Base-by-base conservation (phyloP, 2,113 vertebrate genomes). In the Stigmatopora argus region DNA sequence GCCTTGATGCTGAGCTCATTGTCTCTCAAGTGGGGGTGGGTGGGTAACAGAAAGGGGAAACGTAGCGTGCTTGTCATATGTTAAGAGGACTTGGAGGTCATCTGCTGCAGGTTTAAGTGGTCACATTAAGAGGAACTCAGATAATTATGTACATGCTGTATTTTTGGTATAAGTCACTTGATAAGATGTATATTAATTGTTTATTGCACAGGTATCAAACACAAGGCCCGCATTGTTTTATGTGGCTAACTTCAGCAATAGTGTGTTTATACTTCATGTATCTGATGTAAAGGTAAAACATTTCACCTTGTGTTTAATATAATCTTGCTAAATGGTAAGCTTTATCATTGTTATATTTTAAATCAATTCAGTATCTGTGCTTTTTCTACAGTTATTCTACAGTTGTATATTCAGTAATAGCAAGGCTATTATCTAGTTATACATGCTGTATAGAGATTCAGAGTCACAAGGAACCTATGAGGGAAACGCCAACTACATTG, bases 1-100 rank as follows among this genome's bases (percentile, higher is more conserved):
- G 74, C 77, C 78, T 80, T 75, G 57, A 75, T 78, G 79, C 85
- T 87, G 78, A 89, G 84, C 86, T 90, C 84, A 89, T 90, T 90
- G 89, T 90, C 89, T 89, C 82, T 84, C 71, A 70, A 41, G 31
- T 7, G 58, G 66, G 15, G 47, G 65, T 23, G 21, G 46, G 49
- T 23, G 44, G 41, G 41, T 19, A n/a, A 64, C 56, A 70, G 67
- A 17, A 67, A 74, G 69, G 74, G 69, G 73, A 74, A 74, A 79
- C 47, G 9, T 74, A 73, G 72, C 73, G 66, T 86, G 80, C 67
- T 61, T 75, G 70, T 87, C 58, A 70, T 72, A 81, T 77, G 78
- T 71, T 72, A 75, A 79, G 75, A 78, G 79, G 79, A 83, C 78
- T 72, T 68, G 14, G 58, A 74, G 73, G 82, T 87, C 80, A 74